Percentiles rank a stretch among this genome's conserved stretches.
Evolutionary conservation across 2,797 vertebrate genomes (phyloP).

Genomic region (Channa striata): DNA sequence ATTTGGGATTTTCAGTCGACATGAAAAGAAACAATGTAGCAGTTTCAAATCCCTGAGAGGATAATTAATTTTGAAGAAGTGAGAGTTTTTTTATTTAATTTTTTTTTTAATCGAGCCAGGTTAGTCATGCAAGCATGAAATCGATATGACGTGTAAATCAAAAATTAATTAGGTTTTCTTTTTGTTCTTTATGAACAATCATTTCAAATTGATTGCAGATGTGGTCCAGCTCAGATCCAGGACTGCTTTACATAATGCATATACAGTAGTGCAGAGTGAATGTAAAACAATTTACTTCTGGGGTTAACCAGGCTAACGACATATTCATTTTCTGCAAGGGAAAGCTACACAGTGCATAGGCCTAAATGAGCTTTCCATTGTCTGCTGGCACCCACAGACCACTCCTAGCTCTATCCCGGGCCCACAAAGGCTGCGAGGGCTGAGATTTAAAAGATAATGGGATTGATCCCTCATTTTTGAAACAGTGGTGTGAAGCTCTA

Average conservation of each 20-base stretch:
- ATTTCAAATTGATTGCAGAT: conserved; percentile 74
- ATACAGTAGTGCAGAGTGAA: conserved; percentile 55
- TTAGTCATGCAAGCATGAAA: conserved; percentile 78
- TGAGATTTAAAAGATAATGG: conserved; percentile 67
- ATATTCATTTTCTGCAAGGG: conserved; percentile 68
- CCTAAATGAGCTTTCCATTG: conserved; percentile 71
- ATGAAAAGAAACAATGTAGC: conserved; percentile 60
- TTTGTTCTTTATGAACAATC: conserved; percentile 75
- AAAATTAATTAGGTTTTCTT: conserved; percentile 81
- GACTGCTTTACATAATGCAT: conserved; percentile 73
- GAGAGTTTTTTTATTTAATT: conserved; percentile 20
- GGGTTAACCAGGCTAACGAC: conserved; percentile 75
- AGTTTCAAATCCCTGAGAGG: conserved; percentile 72
- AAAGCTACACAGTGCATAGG: conserved; percentile 50
- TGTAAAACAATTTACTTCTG: conserved; percentile 75
- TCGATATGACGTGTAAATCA: conserved; percentile 79
- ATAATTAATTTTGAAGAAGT: conserved; percentile 77
- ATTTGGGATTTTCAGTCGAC: conserved; percentile 52
- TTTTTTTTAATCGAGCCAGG: conserved; percentile 56
- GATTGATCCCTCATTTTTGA: conserved; percentile 51
- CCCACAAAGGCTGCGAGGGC: conserved; percentile 44
- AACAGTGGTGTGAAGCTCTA: conserved; percentile 37
- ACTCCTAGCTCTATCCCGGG: conserved; percentile 32
- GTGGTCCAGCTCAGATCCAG: conserved; percentile 57
- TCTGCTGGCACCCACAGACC: conserved; percentile 54